phyloP scores from a whole-genome alignment of 2,797 vertebrate genomes.

The Thripadectes ignobilis region DNA sequence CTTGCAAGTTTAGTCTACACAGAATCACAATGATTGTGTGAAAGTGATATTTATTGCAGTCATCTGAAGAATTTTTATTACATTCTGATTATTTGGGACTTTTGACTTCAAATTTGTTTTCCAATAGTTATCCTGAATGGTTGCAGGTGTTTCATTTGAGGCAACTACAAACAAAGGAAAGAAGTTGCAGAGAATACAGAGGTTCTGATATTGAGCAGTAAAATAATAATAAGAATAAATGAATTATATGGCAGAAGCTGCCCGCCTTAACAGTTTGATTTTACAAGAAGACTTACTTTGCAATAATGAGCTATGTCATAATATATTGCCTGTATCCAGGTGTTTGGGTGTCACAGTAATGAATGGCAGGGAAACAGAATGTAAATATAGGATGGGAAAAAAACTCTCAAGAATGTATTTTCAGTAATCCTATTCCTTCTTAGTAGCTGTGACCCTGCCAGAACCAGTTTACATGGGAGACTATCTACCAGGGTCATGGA shows the following conservation, averaged over 20 bases:
- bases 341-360: neutral
- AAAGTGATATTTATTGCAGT: neutral
- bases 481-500: neutral
- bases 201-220: neutral
- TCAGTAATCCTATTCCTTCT: neutral
- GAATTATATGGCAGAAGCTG: neutral
- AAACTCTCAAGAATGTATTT: neutral
- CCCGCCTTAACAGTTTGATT: neutral
- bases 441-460: neutral
- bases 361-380: neutral
- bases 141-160: constrained; percentile 1
- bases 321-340: neutral
- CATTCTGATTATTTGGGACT: neutral
- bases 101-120: neutral
- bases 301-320: neutral
- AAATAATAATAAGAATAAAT: neutral
- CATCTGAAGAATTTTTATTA: neutral
- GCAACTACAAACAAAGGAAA: neutral
- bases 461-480: neutral
- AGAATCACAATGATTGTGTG: neutral
- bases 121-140: neutral
- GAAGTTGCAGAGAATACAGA: neutral
- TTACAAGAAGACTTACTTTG: neutral
- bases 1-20: neutral
- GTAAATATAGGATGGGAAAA: neutral